phyloP scores from a whole-genome alignment of 2,113 vertebrate species.

The Dermatemys mawii region DNA sequence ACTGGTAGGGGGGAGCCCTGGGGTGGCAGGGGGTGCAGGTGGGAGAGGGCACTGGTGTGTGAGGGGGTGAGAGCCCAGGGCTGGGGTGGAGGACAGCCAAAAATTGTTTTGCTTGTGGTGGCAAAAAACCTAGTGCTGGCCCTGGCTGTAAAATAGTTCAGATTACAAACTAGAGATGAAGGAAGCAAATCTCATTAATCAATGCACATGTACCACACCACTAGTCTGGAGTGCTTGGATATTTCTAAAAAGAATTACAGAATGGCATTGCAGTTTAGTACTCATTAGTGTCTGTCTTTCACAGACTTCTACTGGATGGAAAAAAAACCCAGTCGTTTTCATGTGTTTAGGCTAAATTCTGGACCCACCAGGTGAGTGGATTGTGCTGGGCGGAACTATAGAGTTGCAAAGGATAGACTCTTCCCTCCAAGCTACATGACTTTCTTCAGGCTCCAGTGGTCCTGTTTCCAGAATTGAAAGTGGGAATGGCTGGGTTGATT shows the following conservation, averaged over 20 bases:
- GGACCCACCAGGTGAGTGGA: neutral
- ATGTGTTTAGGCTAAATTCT: neutral
- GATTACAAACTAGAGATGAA: neutral
- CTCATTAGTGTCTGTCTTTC: fast-evolving
- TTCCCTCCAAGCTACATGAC: neutral
- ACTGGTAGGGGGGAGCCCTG: too few species aligned
- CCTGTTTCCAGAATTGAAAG: fast-evolving
- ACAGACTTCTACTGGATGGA: neutral
- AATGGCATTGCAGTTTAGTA: fast-evolving
- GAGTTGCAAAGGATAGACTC: neutral
- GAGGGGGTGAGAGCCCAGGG: too few species aligned
- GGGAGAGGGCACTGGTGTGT: too few species aligned
- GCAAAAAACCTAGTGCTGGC: too few species aligned
- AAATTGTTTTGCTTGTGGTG: too few species aligned
- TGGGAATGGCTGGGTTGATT: fast-evolving
- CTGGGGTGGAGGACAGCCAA: too few species aligned
- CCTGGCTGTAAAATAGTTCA: neutral
- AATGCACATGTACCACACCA: neutral
- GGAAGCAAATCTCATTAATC: neutral
- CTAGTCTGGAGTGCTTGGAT: neutral
- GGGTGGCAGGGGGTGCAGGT: too few species aligned
- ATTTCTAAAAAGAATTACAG: neutral
- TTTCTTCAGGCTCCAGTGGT: too few species aligned
- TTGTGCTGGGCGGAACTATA: fast-evolving
- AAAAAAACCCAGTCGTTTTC: neutral